These are phyloP conservation scores for Lethocerus indicus DNA, from an alignment of 1,140 invertebrate species.

Conservation along the genomic window DNA sequence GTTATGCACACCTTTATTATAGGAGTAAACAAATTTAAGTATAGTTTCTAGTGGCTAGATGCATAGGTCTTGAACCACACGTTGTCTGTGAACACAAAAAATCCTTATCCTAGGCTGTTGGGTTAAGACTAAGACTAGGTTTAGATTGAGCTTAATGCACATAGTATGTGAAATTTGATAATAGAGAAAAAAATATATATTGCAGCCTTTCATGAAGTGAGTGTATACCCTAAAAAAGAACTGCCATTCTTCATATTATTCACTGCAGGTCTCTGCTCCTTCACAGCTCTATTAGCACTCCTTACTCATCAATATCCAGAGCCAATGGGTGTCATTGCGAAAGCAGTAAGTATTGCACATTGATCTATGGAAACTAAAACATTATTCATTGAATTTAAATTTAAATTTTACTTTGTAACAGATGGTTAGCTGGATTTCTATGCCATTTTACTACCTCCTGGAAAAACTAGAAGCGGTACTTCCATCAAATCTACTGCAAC, in stretches of 20 bases:
- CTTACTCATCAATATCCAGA: slow-evolving; percentile 91
- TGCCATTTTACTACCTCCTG: slow-evolving; percentile 66
- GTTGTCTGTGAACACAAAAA: no score
- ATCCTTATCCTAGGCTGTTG: no score
- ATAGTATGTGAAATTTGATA: no score
- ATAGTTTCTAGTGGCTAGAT: no score
- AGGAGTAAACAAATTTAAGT: no score
- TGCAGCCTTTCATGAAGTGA: slow-evolving; percentile 80
- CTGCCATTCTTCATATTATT: slow-evolving; percentile 91
- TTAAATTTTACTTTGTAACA: slow-evolving; percentile 21
- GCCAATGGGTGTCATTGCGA: slow-evolving; percentile 72
- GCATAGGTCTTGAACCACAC: no score
- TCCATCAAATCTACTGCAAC: slow-evolving; percentile 65
- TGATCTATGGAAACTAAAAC: background rate
- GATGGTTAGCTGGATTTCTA: slow-evolving; percentile 62
- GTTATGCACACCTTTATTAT: no score
- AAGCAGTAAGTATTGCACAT: slow-evolving; percentile 34
- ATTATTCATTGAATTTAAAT: background rate
- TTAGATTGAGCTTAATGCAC: no score
- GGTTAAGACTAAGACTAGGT: no score
- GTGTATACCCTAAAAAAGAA: slow-evolving; percentile 92
- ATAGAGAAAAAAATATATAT: no score
- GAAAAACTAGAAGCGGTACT: slow-evolving; percentile 71
- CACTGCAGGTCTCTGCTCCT: slow-evolving; percentile 82
- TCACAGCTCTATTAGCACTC: slow-evolving; percentile 83